Evolutionary conservation across 2,888 invertebrate species (phyloP).

Genomic region (Siphlonurus alternatus): DNA sequence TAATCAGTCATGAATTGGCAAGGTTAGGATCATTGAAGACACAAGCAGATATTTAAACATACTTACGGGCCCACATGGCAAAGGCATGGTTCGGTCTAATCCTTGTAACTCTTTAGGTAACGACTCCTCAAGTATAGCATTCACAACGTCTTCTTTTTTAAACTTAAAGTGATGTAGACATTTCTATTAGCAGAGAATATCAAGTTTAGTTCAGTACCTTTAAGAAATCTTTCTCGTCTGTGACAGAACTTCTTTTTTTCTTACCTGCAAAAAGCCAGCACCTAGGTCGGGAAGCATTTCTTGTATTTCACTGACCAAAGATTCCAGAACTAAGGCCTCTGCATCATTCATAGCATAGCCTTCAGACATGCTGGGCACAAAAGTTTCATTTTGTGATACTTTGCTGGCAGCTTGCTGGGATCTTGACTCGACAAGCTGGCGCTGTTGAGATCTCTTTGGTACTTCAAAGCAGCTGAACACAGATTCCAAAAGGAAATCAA

Average conservation of each 20-base stretch:
- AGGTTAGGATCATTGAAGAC: too few relatives aligned
- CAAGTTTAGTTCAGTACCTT: too few relatives aligned
- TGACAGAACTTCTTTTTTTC: constrained; percentile 20
- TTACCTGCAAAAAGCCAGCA: constrained; percentile 45
- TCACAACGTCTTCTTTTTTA: constrained; percentile 58
- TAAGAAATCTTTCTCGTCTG: too few relatives aligned
- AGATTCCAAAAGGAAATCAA: constrained; percentile 35
- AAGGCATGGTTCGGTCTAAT: constrained; percentile 35
- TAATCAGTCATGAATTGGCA: too few relatives aligned
- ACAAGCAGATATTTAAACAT: too few relatives aligned
- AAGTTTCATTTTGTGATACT: neutral
- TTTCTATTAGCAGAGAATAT: too few relatives aligned
- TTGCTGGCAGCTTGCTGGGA: neutral
- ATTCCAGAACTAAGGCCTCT: constrained; percentile 21
- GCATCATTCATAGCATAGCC: neutral
- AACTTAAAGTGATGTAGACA: constrained; percentile 63
- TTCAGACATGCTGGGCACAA: neutral
- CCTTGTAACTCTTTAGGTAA: constrained; percentile 33
- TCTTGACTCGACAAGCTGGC: neutral
- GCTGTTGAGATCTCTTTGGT: constrained; percentile 12
- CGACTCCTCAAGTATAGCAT: constrained; percentile 63
- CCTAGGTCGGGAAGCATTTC: constrained; percentile 70
- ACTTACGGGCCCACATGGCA: neutral
- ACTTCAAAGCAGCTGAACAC: constrained; percentile 22
- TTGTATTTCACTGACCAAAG: constrained; percentile 44